These are phyloP conservation scores for Spea hammondii DNA, from an alignment of 2,797 vertebrate species.

Conservation along the genomic window DNA sequence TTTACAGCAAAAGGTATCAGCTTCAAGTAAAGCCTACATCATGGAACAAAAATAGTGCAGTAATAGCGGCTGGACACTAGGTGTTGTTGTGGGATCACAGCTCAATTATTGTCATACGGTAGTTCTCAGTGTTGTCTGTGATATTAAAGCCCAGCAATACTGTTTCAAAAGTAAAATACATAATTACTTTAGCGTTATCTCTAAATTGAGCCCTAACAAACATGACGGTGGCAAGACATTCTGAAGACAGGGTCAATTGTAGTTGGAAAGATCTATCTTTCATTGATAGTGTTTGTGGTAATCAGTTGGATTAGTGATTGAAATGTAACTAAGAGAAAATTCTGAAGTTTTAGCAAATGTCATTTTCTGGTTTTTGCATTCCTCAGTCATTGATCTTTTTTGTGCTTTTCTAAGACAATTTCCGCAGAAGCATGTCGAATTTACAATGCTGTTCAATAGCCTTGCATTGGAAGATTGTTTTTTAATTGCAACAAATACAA, in stretches of 20 bases:
- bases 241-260: background rate
- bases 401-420: background rate
- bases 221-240: background rate
- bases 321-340: conserved; percentile 42
- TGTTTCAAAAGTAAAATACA: conserved; percentile 18
- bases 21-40: too few relatives aligned
- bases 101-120: background rate
- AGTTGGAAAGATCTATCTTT: conserved; percentile 15
- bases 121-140: background rate
- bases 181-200: conserved; percentile 32
- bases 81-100: conserved; percentile 17
- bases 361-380: background rate
- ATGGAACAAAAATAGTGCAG: background rate
- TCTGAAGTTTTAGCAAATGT: conserved; percentile 36
- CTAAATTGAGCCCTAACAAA: conserved; percentile 24
- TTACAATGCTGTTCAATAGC: background rate
- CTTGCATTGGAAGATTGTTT: too few relatives aligned
- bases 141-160: background rate
- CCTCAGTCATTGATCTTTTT: background rate
- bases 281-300: conserved; percentile 15
- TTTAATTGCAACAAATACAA: too few relatives aligned
- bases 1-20: too few relatives aligned
- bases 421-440: background rate
- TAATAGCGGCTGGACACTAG: conserved; percentile 8
- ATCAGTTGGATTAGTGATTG: conserved; percentile 44